Evolutionary conservation across 1,140 invertebrate genomes (phyloP).

Genomic region (Euwallacea similis): DNA sequence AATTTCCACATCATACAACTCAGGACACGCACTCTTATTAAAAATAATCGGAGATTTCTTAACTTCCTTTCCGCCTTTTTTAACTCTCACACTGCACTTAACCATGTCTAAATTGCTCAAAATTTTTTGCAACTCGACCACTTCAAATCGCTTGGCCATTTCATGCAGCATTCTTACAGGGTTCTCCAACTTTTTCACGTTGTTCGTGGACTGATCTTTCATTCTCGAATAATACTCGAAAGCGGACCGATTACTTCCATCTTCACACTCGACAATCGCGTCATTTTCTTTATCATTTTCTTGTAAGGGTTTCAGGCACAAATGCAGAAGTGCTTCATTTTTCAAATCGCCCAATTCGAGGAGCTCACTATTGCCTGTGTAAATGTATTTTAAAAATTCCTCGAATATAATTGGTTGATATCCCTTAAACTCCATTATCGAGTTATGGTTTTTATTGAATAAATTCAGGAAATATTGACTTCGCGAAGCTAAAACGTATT

Average conservation of each 20-base stretch:
- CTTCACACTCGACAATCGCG: conserved; percentile 31
- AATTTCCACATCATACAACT: conserved; percentile 66
- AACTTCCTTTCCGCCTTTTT: conserved; percentile 23
- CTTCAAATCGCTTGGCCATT: conserved; percentile 58
- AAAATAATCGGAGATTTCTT: conserved; percentile 28
- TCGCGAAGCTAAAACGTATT: conserved; percentile 68
- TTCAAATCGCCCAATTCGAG: conserved; percentile 56
- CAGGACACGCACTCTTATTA: conserved; percentile 53
- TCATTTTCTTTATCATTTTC: conserved; percentile 28
- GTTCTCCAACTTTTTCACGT: conserved; percentile 51
- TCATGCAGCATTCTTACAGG: conserved; percentile 63
- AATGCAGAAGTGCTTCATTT: conserved; percentile 17
- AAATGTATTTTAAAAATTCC: conserved; percentile 63
- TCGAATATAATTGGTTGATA: conserved; percentile 65
- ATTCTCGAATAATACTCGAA: conserved; percentile 59
- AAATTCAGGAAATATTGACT: conserved; percentile 60
- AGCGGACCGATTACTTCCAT: conserved; percentile 53
- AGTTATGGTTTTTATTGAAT: conserved; percentile 34
- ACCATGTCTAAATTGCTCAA: conserved; percentile 55
- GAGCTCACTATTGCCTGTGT: conserved; percentile 67
- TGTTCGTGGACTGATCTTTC: conserved; percentile 44
- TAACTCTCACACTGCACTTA: conserved; percentile 34
- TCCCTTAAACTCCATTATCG: conserved; percentile 53
- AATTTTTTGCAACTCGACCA: conserved; percentile 56
- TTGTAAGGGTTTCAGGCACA: conserved; percentile 32